phyloP scores from a whole-genome alignment of 2,113 vertebrate genomes.

The Onychostruthus taczanowskii region DNA sequence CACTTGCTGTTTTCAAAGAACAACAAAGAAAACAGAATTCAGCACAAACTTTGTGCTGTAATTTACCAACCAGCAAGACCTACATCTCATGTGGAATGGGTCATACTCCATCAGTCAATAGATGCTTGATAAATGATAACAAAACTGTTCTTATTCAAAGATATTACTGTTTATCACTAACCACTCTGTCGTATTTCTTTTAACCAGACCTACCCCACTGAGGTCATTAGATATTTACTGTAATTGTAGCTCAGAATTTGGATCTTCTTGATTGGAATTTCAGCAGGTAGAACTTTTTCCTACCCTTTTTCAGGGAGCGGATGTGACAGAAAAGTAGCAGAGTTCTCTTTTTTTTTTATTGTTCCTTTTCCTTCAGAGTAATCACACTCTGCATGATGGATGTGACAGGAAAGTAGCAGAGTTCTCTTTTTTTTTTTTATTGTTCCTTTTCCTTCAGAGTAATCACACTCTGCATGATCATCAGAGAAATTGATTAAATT shows the following conservation, averaged over 20 bases:
- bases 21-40: not conserved
- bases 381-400: not conserved
- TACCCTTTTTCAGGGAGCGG: not conserved
- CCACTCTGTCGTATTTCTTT: not conserved
- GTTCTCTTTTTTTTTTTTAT: not conserved
- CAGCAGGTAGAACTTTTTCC: not conserved
- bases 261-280: not conserved
- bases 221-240: not conserved
- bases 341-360: not conserved
- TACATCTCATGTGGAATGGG: not conserved
- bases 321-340: not conserved
- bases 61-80: not conserved
- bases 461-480: not conserved
- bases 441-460: not conserved
- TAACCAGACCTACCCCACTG: not conserved
- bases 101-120: not conserved
- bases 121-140: not conserved
- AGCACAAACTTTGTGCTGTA: not conserved
- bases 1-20: not conserved
- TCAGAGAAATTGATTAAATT: conserved; percentile 39
- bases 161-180: not conserved
- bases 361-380: not conserved
- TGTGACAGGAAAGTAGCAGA: not conserved
- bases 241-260: not conserved
- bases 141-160: not conserved